Base-by-base conservation (phyloP, 2,113 vertebrate species). In the Aegotheles bennettii region DNA sequence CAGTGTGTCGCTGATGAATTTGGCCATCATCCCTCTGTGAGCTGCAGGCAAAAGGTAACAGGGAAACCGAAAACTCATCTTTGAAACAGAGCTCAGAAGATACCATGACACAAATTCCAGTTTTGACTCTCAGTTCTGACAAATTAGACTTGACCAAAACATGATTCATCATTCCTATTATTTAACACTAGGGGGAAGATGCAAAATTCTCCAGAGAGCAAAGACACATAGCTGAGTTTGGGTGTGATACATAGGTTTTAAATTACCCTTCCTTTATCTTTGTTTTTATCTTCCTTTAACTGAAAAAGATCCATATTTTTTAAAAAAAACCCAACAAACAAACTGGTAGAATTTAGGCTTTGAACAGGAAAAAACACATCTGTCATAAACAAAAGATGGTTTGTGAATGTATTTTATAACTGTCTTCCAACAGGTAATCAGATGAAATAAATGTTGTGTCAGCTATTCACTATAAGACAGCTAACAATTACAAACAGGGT, bases 1-100 rank as follows among this genome's bases (percentile, higher is more conserved):
- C 2, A 2, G 33, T 6, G 56, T 5, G 2, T 35, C 0, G 0
- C 47, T 43, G 69, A 33, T 28, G 42, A 60, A 38, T 60, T 42
- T 21, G 65, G 57, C 35, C 13, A 4, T 31, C 57, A 47, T 23
- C 7, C 8, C 7, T 47, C 53, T 17, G 51, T 43, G 40, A 82
- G 48, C 51, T 79, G 69, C 18, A 26, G 9, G 43, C 29, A 87
- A 75, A 89, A 16, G 12, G 51, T 59, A 47, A 67, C 11, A 69
- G 67, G 18, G 21, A n/a, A 79, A 35, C 11, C 0, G 4, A 68
- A 82, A 87, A 0, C 6, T 14, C 26, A 33, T 11, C 35, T 89
- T 60, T 73, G 60, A 64, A 79, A 67, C 2, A 11, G 26, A 53
- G 42, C 48, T 94, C n/a, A 54, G 36, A 91, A 59, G 50, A 53